Conservation (phyloP, 2,888 invertebrate species). For the Sinotaia quadrata region DNA sequence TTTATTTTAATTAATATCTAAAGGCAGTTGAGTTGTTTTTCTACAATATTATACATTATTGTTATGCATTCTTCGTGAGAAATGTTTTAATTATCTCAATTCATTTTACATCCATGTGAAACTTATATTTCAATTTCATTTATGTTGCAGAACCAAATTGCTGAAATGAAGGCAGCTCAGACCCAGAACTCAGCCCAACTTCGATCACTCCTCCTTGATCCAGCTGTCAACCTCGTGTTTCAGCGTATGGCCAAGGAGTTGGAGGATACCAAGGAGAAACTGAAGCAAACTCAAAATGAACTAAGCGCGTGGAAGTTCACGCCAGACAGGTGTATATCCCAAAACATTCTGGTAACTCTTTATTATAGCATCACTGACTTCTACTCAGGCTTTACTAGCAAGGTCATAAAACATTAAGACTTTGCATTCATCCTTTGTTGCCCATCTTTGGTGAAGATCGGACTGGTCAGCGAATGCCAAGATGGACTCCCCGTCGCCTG, state of each 20-base stretch:
- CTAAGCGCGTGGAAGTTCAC: slow-evolving; percentile 99
- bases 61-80: no score
- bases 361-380: slow-evolving; percentile 29
- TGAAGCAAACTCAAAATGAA: slow-evolving; percentile 98
- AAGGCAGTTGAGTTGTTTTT: no score
- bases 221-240: slow-evolving; percentile 94
- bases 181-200: slow-evolving; percentile 83
- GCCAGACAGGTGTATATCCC: slow-evolving; percentile 84
- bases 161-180: slow-evolving; percentile 91
- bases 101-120: no score
- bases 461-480: not conserved
- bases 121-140: no score
- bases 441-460: slow-evolving; percentile 15
- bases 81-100: no score
- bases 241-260: slow-evolving; percentile 92
- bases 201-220: slow-evolving; percentile 90
- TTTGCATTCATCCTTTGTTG: not conserved
- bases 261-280: slow-evolving; percentile 87
- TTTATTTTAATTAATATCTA: no score
- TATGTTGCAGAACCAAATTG: slow-evolving; percentile 91
- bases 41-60: no score
- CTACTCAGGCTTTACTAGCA: slow-evolving; percentile 24
- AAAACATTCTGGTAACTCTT: slow-evolving; percentile 48
- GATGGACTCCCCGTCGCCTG: not conserved
- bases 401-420: slow-evolving; percentile 1